Evolutionary conservation across 2,888 invertebrate species (phyloP).

Genomic region (Halocaridina rubra): DNA sequence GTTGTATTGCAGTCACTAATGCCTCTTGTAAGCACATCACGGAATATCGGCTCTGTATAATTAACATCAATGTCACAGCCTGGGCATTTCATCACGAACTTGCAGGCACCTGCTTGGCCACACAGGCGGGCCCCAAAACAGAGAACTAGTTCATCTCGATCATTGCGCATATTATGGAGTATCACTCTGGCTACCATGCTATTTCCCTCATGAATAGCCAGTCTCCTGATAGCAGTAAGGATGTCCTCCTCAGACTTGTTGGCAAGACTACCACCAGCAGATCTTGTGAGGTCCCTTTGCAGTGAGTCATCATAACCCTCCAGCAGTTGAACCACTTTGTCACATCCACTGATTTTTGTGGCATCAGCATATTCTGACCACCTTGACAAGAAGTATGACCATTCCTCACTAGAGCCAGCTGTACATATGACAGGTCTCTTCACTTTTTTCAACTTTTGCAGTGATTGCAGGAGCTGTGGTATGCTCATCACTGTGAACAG

Average conservation of each 20-base stretch:
- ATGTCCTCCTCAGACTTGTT: background rate
- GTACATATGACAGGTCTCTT: slow-evolving; percentile 3
- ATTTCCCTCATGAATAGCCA: background rate
- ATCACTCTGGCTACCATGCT: background rate
- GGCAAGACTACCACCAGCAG: background rate
- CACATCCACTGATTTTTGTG: background rate
- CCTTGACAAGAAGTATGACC: background rate
- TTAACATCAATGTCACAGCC: background rate
- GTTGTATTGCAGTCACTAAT: background rate
- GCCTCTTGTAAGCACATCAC: background rate
- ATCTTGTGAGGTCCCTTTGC: background rate
- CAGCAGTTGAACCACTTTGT: slow-evolving; percentile 9
- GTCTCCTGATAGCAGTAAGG: background rate
- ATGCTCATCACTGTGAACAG: background rate
- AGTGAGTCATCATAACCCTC: slow-evolving; percentile 21
- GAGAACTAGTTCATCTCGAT: background rate
- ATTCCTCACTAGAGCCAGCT: slow-evolving; percentile 18
- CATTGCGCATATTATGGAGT: background rate
- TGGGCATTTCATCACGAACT: background rate
- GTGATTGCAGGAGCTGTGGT: background rate
- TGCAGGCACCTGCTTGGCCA: background rate
- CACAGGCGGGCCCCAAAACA: background rate
- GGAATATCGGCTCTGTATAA: background rate
- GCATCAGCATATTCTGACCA: slow-evolving; percentile 13
- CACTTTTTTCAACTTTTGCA: slow-evolving; percentile 22